Evolutionary conservation across 2,113 vertebrate genomes (phyloP).

Genomic region (Platichthys stellatus): DNA sequence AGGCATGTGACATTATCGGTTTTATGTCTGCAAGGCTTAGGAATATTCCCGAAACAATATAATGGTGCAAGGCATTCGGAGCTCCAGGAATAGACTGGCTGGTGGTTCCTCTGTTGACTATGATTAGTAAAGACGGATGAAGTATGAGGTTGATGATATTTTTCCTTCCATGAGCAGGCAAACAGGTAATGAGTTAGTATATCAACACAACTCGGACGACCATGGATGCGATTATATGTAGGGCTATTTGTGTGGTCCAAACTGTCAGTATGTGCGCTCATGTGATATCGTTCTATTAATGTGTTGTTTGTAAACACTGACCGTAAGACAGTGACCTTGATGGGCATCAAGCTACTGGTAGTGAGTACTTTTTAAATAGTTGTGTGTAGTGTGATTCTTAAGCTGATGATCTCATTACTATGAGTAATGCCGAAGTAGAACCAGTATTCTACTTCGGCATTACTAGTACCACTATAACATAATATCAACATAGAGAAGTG

Average conservation of each 20-base stretch:
- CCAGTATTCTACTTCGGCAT: neutral
- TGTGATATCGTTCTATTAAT: neutral
- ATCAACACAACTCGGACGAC: neutral
- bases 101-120: constrained; percentile 19
- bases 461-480: neutral
- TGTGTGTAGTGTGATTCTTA: neutral
- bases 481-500: constrained; percentile 2
- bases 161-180: neutral
- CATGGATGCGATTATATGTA: neutral
- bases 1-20: constrained; percentile 24
- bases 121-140: constrained; percentile 39
- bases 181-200: neutral
- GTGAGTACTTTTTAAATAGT: neutral
- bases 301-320: constrained; percentile 20
- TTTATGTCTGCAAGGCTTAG: constrained; percentile 18
- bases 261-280: neutral
- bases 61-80: constrained; percentile 31
- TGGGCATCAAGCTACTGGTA: neutral
- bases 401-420: neutral
- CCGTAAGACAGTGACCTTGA: neutral
- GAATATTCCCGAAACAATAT: constrained; percentile 35
- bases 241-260: neutral
- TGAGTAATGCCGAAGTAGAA: neutral
- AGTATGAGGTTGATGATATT: constrained; percentile 27
- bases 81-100: constrained; percentile 55